Evolutionary conservation across 2,888 invertebrate species (phyloP).

Genomic region (Heliothis peltigera): DNA sequence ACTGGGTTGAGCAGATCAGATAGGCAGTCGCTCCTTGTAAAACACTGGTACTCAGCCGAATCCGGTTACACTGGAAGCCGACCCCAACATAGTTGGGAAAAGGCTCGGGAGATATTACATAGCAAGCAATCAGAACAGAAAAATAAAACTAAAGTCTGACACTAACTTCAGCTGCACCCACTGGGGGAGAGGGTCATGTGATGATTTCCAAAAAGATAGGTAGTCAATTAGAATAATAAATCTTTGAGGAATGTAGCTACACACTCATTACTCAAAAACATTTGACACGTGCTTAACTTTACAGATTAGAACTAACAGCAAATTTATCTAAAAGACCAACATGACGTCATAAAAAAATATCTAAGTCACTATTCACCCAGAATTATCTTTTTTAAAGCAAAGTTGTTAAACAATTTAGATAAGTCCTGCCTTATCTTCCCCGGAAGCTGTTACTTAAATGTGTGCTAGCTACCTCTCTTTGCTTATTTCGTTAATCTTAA

Average conservation of each 20-base stretch:
- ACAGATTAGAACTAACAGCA: conserved; percentile 1
- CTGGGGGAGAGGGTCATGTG: too few species aligned
- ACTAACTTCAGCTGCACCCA: too few species aligned
- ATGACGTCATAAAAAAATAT: conserved; percentile 31
- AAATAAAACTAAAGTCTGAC: too few species aligned
- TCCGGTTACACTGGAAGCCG: too few species aligned
- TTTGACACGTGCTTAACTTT: not conserved
- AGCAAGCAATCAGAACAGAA: too few species aligned
- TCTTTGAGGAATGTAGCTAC: not conserved
- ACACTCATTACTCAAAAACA: not conserved
- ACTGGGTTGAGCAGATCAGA: too few species aligned
- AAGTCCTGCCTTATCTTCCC: conserved; percentile 44
- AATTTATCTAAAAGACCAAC: conserved; percentile 26
- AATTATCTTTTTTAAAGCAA: conserved; percentile 37
- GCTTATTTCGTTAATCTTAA: conserved; percentile 14
- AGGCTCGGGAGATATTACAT: too few species aligned
- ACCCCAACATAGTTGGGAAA: too few species aligned
- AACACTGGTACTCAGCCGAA: too few species aligned
- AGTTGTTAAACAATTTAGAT: conserved; percentile 58
- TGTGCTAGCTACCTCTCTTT: conserved; percentile 53
- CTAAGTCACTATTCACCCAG: conserved; percentile 23
- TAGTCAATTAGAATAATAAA: not conserved
- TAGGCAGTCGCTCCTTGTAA: too few species aligned
- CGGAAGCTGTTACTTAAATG: conserved; percentile 47
- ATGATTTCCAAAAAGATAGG: too few species aligned